Base-by-base conservation (phyloP, 2,888 invertebrate genomes). In the Oscheius onirici region DNA sequence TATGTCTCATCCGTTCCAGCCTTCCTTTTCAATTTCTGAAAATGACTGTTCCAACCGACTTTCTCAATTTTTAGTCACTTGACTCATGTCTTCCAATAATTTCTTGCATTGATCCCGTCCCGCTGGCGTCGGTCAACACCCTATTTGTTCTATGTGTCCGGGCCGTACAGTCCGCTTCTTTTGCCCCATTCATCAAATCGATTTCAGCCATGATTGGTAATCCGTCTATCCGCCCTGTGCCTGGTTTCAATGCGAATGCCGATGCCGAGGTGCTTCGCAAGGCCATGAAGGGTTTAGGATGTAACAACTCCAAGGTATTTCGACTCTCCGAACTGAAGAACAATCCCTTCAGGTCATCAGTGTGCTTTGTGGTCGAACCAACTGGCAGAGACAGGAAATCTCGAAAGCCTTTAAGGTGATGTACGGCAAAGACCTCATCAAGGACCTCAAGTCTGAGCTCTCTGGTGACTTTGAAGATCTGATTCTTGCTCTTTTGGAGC, bases 371-470 rank as follows among this genome's bases (percentile, higher is more conserved):
- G 91, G 92, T 78, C 92, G 96, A 61, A 92, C 92, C 78, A 95
- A 95, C 86, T 91, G 91, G 40, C 95, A 97, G 89, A 91, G 97
- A 71, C 91, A 94, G 81, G 92, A 94, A 86, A 93, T 95, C 83
- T 91, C 92, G 24, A 90, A 71, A 10, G 80, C 82, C 10, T 95
- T 93, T 90, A 95, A 95, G 89, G 77, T 78, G 22, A 80, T 93
- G 85, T 95, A 92, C 89, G 95, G 95, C 88, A 93, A 93, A 91
- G 93, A 86, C 65, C 74, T 86, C 58, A 79, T 76, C 70, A 77
- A 74, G 52, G 86, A 87, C 6, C 71, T 87, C 65, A 83, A 80
- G 34, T 75, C 79, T n/a, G 87, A 87, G 65, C 77, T 87, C 40
- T 78, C 78, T 55, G 87, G 87, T 41, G 83, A 87, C 71, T 85